phyloP scores from a whole-genome alignment of 2,113 vertebrate genomes.

The Pholis gunnellus region DNA sequence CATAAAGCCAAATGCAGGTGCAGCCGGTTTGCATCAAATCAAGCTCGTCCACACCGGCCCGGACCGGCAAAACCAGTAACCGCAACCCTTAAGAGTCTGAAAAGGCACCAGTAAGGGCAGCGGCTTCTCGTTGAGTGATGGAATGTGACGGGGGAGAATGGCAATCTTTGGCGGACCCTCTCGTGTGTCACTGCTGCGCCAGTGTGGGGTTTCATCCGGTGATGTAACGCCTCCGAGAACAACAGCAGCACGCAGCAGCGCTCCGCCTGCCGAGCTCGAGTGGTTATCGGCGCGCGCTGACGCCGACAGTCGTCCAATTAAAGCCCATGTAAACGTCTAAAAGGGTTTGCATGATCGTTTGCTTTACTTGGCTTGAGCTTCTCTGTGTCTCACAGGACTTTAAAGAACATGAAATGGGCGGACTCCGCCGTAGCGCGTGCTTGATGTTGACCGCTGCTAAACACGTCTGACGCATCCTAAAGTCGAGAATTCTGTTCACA shows the following conservation, averaged over 20 bases:
- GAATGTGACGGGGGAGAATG: background rate
- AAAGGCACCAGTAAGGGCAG: background rate
- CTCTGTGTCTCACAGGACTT: background rate
- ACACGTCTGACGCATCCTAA: background rate
- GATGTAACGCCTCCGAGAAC: conserved; percentile 14
- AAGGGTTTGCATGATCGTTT: conserved; percentile 13
- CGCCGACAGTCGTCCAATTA: background rate
- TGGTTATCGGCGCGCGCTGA: background rate
- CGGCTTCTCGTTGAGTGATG: background rate
- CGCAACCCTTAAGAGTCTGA: too few species aligned
- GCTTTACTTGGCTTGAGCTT: background rate
- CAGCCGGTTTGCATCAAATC: too few species aligned
- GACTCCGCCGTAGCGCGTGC: too few species aligned
- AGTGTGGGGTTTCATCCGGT: conserved; percentile 35
- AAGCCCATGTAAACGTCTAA: background rate
- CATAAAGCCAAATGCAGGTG: too few species aligned
- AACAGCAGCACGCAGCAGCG: conserved; percentile 18
- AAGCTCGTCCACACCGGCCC: too few species aligned
- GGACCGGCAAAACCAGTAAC: too few species aligned
- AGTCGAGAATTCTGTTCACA: background rate
- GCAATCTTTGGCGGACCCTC: background rate
- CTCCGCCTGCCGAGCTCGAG: background rate
- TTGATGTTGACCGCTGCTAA: background rate
- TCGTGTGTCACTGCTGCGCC: conserved; percentile 10
- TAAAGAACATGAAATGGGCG: background rate